These are phyloP conservation scores for Hippasteria phrygiana DNA, from an alignment of 53 echinoderm and acorn worm species.

Conservation along the genomic window DNA sequence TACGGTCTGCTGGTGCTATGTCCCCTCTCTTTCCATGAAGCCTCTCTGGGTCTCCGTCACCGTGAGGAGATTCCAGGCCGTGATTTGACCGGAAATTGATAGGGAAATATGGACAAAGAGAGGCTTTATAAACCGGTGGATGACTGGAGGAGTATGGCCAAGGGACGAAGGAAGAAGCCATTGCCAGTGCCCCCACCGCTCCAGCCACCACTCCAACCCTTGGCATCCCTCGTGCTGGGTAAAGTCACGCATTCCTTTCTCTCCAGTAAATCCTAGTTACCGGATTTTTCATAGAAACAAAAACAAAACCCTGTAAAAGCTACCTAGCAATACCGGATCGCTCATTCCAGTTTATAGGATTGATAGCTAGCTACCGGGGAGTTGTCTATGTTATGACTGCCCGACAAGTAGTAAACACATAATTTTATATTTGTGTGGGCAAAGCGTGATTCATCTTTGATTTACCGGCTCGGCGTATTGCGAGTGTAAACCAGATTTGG, in stretches of 20 bases:
- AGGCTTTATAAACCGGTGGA: slow-evolving; percentile 55
- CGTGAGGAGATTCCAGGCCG: neutral
- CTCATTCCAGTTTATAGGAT: neutral
- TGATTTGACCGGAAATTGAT: slow-evolving; percentile 24
- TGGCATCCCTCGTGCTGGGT: slow-evolving; percentile 30
- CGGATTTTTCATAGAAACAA: too few relatives aligned
- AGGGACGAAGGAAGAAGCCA: slow-evolving; percentile 42
- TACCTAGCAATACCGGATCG: neutral
- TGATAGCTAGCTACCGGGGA: neutral
- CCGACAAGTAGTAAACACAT: slow-evolving; percentile 12
- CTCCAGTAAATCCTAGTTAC: too few relatives aligned
- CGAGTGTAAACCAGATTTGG: neutral
- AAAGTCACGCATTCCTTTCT: slow-evolving; percentile 54
- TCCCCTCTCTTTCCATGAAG: neutral
- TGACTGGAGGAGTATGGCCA: slow-evolving; percentile 47
- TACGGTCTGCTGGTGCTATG: neutral
- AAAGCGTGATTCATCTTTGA: slow-evolving; percentile 9
- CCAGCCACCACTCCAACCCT: neutral
- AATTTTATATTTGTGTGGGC: slow-evolving; percentile 41
- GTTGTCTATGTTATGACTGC: neutral
- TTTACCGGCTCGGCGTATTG: slow-evolving; percentile 6
- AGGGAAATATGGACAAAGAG: slow-evolving; percentile 59
- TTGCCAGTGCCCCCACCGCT: neutral
- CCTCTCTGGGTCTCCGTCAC: neutral
- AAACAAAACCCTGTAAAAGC: neutral